Evolutionary conservation across 2,113 vertebrate genomes (phyloP), one percentile per base, ranked within the genome.

Genomic region (Perca fluviatilis): DNA sequence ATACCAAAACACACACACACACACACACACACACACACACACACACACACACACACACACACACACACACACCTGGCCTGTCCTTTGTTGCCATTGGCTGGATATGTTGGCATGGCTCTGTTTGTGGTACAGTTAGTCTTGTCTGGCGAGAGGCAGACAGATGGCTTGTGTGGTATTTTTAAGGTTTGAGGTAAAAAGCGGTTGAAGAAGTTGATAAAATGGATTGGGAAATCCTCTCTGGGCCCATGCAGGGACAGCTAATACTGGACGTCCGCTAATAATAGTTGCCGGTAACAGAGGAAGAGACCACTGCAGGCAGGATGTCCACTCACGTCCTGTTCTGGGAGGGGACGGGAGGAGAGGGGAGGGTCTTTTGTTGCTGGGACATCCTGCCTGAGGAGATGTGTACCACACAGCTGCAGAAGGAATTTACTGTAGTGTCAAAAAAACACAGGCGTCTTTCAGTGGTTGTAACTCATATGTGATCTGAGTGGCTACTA

Each of bases 261-360:
- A 92, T 83, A 60, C 60, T 54, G 81, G 71, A 67, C 5, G 71
- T 75, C 49, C 2, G 62, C 84, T 92, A 92, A 91, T 90, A 91
- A 93, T 92, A 92, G 85, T 54, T 27, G 54, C 49, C 4, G 43
- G 43, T 84, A 83, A 90, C 78, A 91, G 87, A 94, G 93, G 93
- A 94, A 94, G 82, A 82, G 83, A 74, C 73, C 72, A 23, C 86
- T 79, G 88, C 86, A 82, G 87, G 83, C 94, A 94, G 94, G 94
- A 94, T 89, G 89, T 93, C 71, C 85, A 91, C 86, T 90, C 80
- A 80, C 66, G 79, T 94, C 94, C 94, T 93, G 92, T 90, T 89
- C 80, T 71, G 82, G 86, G 83, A 84, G 89, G 86, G 77, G 65
- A 84, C 51, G 1, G 68, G 65, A 54, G 60, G 58, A 74, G 74